These are phyloP conservation scores for Petromus typicus DNA, from an alignment of 2,113 vertebrate genomes.

Conservation along the genomic window DNA sequence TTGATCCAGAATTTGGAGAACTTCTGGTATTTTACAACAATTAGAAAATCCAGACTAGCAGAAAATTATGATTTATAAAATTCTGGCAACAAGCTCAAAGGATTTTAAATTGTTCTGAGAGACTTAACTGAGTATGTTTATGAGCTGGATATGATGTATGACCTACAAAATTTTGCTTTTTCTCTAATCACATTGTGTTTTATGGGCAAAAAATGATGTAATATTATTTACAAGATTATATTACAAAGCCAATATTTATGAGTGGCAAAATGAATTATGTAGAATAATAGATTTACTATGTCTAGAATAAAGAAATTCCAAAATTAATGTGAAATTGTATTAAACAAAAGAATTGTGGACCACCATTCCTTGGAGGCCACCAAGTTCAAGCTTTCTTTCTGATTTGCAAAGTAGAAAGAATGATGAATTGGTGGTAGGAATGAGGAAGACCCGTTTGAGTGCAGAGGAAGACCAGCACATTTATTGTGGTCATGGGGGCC, in stretches of 20 bases:
- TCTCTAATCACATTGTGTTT: background rate
- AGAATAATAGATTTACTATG: background rate
- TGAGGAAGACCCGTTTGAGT: background rate
- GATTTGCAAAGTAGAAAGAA: background rate
- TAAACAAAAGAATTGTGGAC: constrained; percentile 79
- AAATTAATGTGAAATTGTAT: constrained; percentile 82
- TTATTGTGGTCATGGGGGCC: constrained; percentile 80
- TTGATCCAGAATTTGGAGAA: background rate
- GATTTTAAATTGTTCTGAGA: background rate
- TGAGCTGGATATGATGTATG: background rate
- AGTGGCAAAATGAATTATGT: background rate
- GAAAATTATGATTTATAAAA: constrained; percentile 9
- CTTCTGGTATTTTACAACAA: background rate
- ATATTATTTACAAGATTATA: background rate
- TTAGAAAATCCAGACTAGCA: background rate
- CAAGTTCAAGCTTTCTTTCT: background rate
- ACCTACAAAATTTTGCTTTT: background rate
- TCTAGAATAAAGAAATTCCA: constrained; percentile 53
- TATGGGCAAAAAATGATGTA: background rate
- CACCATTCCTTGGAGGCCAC: constrained; percentile 73
- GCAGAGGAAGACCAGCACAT: background rate
- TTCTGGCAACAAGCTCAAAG: background rate
- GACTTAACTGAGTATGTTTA: background rate
- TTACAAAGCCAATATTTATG: background rate
- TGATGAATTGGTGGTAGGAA: constrained; percentile 12